phyloP scores from a whole-genome alignment of 2,888 invertebrate genomes.

The Pemphredon lugubris region DNA sequence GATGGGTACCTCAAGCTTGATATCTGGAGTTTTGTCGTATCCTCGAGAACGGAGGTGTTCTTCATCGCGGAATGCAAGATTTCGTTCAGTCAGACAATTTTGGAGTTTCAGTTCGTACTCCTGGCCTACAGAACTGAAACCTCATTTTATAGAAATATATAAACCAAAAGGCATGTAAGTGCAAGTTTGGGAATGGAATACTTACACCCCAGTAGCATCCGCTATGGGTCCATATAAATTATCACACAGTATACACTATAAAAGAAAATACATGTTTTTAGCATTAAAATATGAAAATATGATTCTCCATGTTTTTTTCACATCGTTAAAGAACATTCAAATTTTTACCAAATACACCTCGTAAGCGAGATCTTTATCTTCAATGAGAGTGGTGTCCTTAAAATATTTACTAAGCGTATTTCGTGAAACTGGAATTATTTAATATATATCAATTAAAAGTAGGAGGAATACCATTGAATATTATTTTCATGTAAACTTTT shows the following conservation, averaged over 20 bases:
- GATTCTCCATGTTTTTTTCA: constrained; percentile 42
- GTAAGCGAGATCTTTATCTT: constrained; percentile 87
- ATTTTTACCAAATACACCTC: constrained; percentile 87
- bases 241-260: constrained; percentile 90
- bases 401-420: constrained; percentile 83
- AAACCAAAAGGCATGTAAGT: not conserved
- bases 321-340: constrained; percentile 20
- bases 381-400: constrained; percentile 88
- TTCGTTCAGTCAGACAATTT: constrained; percentile 83
- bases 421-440: constrained; percentile 80
- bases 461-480: not conserved
- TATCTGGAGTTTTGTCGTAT: constrained; percentile 97
- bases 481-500: not conserved
- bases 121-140: constrained; percentile 88
- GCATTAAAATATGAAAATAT: constrained; percentile 69
- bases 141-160: constrained; percentile 3
- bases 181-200: constrained; percentile 48
- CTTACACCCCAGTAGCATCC: constrained; percentile 90
- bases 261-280: constrained; percentile 65
- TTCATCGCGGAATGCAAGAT: constrained; percentile 88
- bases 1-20: constrained; percentile 94
- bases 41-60: constrained; percentile 90
- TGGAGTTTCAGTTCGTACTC: constrained; percentile 92
- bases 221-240: constrained; percentile 92
- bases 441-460: constrained; percentile 79